Evolutionary conservation across 2,888 invertebrate species (phyloP), one percentile per base, ranked within the genome.

Genomic region (Platerodrilus igneus): DNA sequence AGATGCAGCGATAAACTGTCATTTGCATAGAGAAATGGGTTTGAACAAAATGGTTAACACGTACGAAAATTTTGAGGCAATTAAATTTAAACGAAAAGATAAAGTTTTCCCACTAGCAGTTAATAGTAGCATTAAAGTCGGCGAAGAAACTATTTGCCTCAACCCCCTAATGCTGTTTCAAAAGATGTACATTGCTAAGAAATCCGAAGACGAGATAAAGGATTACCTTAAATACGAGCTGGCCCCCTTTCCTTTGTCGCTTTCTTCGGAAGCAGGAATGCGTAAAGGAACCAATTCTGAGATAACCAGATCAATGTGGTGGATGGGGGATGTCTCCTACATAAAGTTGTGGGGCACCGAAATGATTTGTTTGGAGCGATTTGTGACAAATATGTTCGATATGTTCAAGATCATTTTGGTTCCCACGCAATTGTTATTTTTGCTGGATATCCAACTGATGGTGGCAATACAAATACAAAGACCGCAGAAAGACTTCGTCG

Each of bases 251-350:
- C 55, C 50, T 9, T 13, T 42, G 30, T 38, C 42, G 7, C 26
- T 52, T 8, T 55, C 53, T n/a, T 17, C 27, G 16, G 40, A 47
- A 42, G 35, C 31, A 26, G 55, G 47, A 21, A 48, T 51, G 46
- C 41, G 47, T n/a, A 55, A 55, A 37, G 40, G 41, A n/a, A 47
- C 37, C 32, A 51, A 45, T 17, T 50, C 49, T 34, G 41, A 29
- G 29, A 35, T 40, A 52, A 30, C 2, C 34, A 38, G 18, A 31
- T 34, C 6, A 37, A 47, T 37, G 45, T 57, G 4, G 35, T 61
- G 8, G 61, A 60, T 43, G 58, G 58, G 14, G 58, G 58, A 17
- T 58, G 41, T 46, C 43, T 59, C 14, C 37, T 61, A 19, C 56
- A 60, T 27, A 44, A 38, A 37, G 54, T 57, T 28, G 49, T 57